phyloP scores from a whole-genome alignment of 2,113 vertebrate genomes.

The Sinosuthora webbiana region DNA sequence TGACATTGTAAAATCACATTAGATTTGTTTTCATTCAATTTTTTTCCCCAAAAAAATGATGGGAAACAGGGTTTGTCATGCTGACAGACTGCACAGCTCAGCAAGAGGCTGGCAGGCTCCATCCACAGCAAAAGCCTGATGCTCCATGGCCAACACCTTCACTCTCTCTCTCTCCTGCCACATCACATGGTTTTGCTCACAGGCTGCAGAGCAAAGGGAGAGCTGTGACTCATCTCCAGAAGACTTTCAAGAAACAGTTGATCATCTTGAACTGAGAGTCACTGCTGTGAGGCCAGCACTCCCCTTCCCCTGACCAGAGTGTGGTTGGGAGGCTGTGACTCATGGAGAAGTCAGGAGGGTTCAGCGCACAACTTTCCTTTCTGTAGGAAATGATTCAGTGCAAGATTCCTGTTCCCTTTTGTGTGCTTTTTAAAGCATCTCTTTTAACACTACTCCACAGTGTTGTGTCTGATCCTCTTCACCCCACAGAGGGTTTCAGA shows the following conservation, averaged over 20 bases:
- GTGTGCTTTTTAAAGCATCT: background rate
- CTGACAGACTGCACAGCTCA: background rate
- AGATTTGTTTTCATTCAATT: background rate
- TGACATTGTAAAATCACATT: background rate
- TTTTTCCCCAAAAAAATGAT: background rate
- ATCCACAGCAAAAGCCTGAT: background rate
- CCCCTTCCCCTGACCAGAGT: background rate
- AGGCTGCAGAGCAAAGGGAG: background rate
- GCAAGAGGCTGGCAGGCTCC: background rate
- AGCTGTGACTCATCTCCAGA: conserved; percentile 12
- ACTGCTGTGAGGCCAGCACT: background rate
- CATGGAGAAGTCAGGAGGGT: background rate
- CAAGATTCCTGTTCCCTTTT: background rate
- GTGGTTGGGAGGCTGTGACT: background rate
- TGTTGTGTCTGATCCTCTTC: background rate
- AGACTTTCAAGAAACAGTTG: background rate
- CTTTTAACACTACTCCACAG: background rate
- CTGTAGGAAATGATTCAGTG: background rate
- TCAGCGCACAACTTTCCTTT: background rate
- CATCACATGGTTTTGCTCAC: background rate
- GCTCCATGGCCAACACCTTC: background rate
- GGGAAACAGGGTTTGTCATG: background rate
- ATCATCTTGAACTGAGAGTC: background rate
- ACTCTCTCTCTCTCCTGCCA: background rate
- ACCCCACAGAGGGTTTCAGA: background rate